Percentiles rank a stretch among this genome's conserved stretches.
These are phyloP conservation scores for Oreochromis tanganicae DNA, from an alignment of 2,113 vertebrate species.

Conservation along the genomic window DNA sequence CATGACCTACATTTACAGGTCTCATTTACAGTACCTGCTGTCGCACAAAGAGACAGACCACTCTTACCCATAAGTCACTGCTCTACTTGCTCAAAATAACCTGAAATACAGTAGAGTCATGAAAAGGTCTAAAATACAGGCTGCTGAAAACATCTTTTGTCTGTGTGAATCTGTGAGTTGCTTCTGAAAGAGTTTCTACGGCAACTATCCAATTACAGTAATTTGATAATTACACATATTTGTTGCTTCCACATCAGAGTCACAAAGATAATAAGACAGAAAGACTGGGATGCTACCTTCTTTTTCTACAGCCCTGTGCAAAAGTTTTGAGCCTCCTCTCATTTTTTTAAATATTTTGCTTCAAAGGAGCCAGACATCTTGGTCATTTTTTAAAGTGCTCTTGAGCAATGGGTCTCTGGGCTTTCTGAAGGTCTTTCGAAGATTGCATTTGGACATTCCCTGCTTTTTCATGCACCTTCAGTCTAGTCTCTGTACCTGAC, in stretches of 20 bases:
- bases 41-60: not conserved
- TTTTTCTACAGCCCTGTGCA: not conserved
- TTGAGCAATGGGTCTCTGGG: not conserved
- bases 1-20: slow-evolving; percentile 21
- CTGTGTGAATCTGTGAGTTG: not conserved
- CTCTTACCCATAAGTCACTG: not conserved
- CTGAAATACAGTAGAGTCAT: not conserved
- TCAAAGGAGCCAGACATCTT: not conserved
- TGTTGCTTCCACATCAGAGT: not conserved
- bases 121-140: not conserved
- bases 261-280: not conserved
- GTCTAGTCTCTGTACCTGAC: not conserved
- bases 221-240: slow-evolving; percentile 44
- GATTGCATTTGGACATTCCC: not conserved
- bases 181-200: not conserved
- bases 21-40: not conserved
- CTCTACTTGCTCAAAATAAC: slow-evolving; percentile 40
- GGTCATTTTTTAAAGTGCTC: not conserved
- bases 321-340: not conserved
- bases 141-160: not conserved
- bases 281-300: not conserved
- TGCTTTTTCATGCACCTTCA: not conserved
- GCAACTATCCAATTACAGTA: slow-evolving; percentile 23
- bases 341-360: not conserved
- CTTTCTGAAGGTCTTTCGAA: not conserved